Conservation (phyloP, 2,888 invertebrate species). For the Torymus auratus region DNA sequence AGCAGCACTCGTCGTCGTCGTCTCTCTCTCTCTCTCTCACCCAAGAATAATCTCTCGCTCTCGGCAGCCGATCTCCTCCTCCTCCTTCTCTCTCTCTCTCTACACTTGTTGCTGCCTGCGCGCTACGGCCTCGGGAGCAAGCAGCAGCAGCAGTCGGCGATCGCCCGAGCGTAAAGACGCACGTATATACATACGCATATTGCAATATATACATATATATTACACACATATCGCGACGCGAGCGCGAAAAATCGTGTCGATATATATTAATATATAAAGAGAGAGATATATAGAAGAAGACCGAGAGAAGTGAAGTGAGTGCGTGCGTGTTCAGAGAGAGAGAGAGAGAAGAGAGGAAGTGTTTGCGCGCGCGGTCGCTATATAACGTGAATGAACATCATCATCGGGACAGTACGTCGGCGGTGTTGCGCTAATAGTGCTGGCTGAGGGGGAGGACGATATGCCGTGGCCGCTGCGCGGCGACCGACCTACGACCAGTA, state of each 20-base stretch:
- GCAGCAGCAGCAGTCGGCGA: conserved; percentile 39
- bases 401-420: no score
- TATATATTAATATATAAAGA: no score
- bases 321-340: background rate
- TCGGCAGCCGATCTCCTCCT: conserved; percentile 8
- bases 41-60: conserved; percentile 1
- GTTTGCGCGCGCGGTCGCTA: no score
- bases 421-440: no score
- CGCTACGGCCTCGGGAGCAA: background rate
- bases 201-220: background rate
- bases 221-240: background rate
- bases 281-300: no score
- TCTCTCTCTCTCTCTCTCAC: background rate
- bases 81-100: conserved; percentile 2
- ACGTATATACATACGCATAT: background rate
- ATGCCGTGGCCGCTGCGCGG: no score
- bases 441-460: no score
- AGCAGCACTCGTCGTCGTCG: background rate
- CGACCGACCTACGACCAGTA: no score
- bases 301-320: no score
- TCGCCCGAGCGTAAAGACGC: conserved; percentile 49
- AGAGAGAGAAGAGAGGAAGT: background rate
- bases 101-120: no score
- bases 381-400: no score
- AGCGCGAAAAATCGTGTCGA: no score